Conservation (phyloP, 2,113 vertebrate genomes). For the Caranx ignobilis region DNA sequence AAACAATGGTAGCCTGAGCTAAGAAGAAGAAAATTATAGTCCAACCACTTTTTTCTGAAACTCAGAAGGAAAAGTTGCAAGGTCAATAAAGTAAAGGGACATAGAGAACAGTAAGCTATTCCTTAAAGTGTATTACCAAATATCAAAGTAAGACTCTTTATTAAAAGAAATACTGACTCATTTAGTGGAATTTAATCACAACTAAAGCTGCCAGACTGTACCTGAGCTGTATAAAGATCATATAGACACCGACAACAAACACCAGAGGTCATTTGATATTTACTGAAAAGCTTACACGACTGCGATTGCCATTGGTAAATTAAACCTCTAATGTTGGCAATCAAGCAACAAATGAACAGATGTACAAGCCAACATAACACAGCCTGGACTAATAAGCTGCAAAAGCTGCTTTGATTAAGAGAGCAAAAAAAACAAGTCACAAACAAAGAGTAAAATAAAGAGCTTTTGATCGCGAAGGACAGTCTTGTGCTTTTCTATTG, state of each 20-base stretch:
- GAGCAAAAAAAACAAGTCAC: conserved; percentile 29
- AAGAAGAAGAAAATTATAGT: not conserved
- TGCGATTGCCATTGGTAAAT: not conserved
- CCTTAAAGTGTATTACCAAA: no score
- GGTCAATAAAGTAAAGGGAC: not conserved
- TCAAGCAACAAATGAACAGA: conserved; percentile 27
- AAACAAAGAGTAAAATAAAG: conserved; percentile 21
- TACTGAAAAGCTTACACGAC: not conserved
- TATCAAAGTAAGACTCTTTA: not conserved
- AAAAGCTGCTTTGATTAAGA: conserved; percentile 30
- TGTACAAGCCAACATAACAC: conserved; percentile 9
- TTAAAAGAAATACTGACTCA: not conserved
- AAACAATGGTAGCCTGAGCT: not conserved
- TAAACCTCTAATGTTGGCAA: conserved; percentile 12
- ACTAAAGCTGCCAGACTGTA: not conserved
- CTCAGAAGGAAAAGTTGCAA: not conserved
- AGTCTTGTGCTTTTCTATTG: conserved; percentile 1
- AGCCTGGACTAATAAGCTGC: not conserved
- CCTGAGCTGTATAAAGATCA: not conserved
- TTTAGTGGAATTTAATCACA: not conserved
- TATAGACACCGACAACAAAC: not conserved
- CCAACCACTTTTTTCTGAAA: not conserved
- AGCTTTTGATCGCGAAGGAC: not conserved
- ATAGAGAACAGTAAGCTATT: not conserved
- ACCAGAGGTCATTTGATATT: not conserved